Evolutionary conservation across 1,140 invertebrate genomes (phyloP).

Genomic region (Goniozus legneri): DNA sequence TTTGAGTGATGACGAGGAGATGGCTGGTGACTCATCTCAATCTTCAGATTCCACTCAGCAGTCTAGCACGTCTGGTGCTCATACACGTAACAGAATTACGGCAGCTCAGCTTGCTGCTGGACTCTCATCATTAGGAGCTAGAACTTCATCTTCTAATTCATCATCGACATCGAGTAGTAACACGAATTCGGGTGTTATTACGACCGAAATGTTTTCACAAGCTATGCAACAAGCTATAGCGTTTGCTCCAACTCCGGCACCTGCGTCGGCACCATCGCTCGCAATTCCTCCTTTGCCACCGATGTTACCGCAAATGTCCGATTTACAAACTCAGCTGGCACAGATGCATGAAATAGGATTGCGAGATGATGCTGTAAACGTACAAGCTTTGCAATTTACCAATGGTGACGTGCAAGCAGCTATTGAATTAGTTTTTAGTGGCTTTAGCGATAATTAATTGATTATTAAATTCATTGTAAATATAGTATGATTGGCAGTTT

Average conservation of each 20-base stretch:
- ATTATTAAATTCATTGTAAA: too few species aligned
- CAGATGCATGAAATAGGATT: constrained; percentile 87
- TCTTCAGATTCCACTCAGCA: constrained; percentile 49
- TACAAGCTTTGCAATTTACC: constrained; percentile 76
- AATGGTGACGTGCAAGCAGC: constrained; percentile 85
- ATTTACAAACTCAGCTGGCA: constrained; percentile 64
- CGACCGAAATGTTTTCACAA: constrained; percentile 58
- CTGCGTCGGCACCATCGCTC: constrained; percentile 13
- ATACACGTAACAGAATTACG: constrained; percentile 48
- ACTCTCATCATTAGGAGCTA: constrained; percentile 47
- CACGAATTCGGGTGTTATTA: constrained; percentile 48
- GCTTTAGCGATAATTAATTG: constrained; percentile 46
- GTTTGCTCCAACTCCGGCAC: constrained; percentile 25
- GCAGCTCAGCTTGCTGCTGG: constrained; percentile 55
- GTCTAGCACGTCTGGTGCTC: constrained; percentile 26
- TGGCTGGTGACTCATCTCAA: constrained; percentile 55
- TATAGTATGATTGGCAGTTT: too few species aligned
- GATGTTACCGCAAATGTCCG: constrained; percentile 21
- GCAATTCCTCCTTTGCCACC: constrained; percentile 25
- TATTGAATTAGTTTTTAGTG: constrained; percentile 72
- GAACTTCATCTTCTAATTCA: constrained; percentile 20
- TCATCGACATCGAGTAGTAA: constrained; percentile 31
- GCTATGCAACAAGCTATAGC: constrained; percentile 59
- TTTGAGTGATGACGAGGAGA: constrained; percentile 58
- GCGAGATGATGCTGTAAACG: constrained; percentile 77